Evolutionary conservation across 2,888 invertebrate species (phyloP).

Genomic region (Synergus gifuensis): DNA sequence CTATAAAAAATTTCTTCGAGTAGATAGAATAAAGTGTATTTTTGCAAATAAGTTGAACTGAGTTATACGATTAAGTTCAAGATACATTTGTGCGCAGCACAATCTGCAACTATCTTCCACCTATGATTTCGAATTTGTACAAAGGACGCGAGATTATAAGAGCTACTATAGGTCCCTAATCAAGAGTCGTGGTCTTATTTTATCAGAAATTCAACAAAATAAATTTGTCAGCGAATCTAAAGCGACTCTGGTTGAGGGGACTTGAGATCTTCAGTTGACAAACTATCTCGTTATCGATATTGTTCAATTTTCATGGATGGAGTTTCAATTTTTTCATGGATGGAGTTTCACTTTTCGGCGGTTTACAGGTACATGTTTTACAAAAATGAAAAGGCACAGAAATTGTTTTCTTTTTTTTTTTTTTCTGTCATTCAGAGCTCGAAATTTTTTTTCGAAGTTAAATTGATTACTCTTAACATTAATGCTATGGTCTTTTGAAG

Average conservation of each 20-base stretch:
- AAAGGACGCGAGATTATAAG: background rate
- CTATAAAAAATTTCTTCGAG: background rate
- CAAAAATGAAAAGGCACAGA: slow-evolving; percentile 25
- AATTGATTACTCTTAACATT: slow-evolving; percentile 11
- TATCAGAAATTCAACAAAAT: background rate
- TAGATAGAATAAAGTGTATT: background rate
- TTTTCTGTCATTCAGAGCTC: background rate
- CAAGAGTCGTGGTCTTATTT: background rate
- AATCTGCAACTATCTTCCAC: background rate
- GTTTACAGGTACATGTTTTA: slow-evolving; percentile 19
- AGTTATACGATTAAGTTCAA: slow-evolving; percentile 4
- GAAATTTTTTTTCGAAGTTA: background rate
- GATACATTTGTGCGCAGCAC: slow-evolving; percentile 35
- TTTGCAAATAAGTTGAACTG: slow-evolving; percentile 12
- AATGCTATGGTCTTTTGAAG: slow-evolving; percentile 1
- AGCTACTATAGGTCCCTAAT: background rate
- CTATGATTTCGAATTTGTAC: slow-evolving; percentile 26
- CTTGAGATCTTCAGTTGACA: background rate
- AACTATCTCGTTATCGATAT: slow-evolving; percentile 4
- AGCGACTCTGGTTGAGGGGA: background rate
- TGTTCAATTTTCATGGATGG: background rate
- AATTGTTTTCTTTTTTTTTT: background rate
- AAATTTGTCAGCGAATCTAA: background rate
- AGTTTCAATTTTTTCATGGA: slow-evolving; percentile 15
- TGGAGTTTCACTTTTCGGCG: slow-evolving; percentile 33